Percentiles rank a stretch among this genome's conserved stretches.
Evolutionary conservation across 2,113 vertebrate species (phyloP).

Genomic region (Mastomys natalensis): DNA sequence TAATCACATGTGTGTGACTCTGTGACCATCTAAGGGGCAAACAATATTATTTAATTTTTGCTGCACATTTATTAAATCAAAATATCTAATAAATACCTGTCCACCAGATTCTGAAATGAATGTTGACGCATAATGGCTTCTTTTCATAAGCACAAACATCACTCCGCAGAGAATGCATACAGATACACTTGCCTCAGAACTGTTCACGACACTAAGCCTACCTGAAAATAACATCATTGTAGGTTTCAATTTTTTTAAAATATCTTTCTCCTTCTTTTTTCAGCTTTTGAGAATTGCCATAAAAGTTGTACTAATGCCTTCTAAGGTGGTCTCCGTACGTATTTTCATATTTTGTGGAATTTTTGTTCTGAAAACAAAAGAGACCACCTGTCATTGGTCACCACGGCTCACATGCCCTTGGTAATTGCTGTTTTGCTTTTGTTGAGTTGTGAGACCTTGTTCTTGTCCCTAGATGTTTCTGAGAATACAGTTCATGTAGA

Average conservation of each 20-base stretch:
- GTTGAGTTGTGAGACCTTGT: not conserved
- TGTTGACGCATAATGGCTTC: not conserved
- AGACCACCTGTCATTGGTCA: not conserved
- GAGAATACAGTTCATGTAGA: not conserved
- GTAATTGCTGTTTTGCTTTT: not conserved
- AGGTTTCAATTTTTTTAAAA: not conserved
- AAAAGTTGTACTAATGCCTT: not conserved
- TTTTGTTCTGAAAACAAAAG: not conserved
- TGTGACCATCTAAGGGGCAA: not conserved
- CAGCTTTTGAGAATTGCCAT: not conserved
- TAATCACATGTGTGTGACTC: not conserved
- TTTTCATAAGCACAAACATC: not conserved
- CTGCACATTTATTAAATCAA: slow-evolving; percentile 7
- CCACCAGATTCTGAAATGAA: not conserved
- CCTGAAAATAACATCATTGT: not conserved
- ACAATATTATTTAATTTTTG: not conserved
- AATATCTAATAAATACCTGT: slow-evolving; percentile 6
- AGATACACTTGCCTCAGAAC: not conserved
- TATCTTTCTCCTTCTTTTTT: slow-evolving; percentile 5
- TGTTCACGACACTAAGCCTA: not conserved
- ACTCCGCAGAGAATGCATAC: not conserved
- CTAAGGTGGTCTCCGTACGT: not conserved
- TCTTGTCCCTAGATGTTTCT: not conserved
- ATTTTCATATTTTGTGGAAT: not conserved
- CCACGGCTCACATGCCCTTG: not conserved